Evolutionary conservation across 1,140 invertebrate species (phyloP), one percentile per base, ranked within the genome.

Genomic region (Caenorhabditis inopinata): DNA sequence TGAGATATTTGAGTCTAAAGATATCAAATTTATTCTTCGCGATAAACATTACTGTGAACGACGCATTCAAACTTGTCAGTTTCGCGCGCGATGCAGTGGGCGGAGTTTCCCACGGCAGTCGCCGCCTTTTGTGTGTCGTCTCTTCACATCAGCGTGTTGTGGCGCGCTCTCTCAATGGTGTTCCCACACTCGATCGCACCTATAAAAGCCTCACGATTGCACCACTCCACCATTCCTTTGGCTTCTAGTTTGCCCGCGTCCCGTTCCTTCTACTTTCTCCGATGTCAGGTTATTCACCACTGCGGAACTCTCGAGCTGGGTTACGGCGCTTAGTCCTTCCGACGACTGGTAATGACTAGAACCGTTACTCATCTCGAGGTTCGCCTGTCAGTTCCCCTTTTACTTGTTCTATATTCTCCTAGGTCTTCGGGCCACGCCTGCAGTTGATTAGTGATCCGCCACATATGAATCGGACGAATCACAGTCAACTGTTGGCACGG

Each of bases 371-470:
- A 38, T 23, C 58, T 68, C 29, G 58, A 21, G 58, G 4, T 32
- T 6, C 4, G 11, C 27, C 42, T 21, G n/a, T 42, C 35, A 25
- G 6, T 35, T 42, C 45, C 21, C 74, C 21, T 18, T 18, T 46
- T 48, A 12, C 35, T 12, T 7, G 11, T 12, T 29, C 7, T 18
- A 0, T 27, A 74, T 25, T 25, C 47, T 45, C 11, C 47, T 51
- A 35, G 47, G 45, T 75, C 74, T 75, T 75, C 45, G 25, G 47
- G 38, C 74, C 74, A 48, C 74, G 42, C 74, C 74, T 29, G 16
- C 78, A 79, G 68, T 79, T 58, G 62, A n/a, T 68, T 79, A 7
- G 62, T 79, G 78, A 79, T 79, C 51, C 78, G 78, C 58, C 45
- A 32, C 25, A 16, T 29, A 2, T 49, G 16, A 12, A 16, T 29